Evolutionary conservation across 92 coral and sea anemone species (phyloP).

Genomic region (Parazoanthus swiftii): DNA sequence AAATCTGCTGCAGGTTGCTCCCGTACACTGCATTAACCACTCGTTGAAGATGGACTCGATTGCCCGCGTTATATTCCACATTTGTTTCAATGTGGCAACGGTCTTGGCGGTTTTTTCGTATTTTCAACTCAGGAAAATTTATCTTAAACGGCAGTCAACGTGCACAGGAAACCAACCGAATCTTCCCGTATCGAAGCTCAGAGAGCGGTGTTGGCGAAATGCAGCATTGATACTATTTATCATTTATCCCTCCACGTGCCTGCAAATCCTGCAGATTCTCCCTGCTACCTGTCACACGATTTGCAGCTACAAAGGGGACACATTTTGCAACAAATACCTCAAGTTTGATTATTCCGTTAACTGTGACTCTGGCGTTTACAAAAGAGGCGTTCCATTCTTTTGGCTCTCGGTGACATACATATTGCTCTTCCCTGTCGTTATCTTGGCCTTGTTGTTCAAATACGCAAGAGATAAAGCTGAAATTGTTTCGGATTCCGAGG

Average conservation of each 20-base stretch:
- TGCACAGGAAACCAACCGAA: not conserved
- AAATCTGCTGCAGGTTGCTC: conserved; percentile 55
- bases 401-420: conserved; percentile 16
- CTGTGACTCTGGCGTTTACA: conserved; percentile 50
- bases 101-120: conserved; percentile 16
- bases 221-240: conserved; percentile 48
- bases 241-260: conserved; percentile 62
- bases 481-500: not conserved
- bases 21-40: conserved; percentile 52
- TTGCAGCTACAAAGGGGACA: conserved; percentile 36
- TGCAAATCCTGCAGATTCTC: conserved; percentile 48
- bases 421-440: conserved; percentile 30
- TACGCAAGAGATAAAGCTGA: conserved; percentile 2
- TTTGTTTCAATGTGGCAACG: conserved; percentile 34
- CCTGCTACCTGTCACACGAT: conserved; percentile 55
- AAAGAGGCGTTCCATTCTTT: conserved; percentile 32
- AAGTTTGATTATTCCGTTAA: conserved; percentile 58
- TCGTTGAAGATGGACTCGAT: conserved; percentile 42
- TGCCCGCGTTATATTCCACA: conserved; percentile 40
- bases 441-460: not conserved
- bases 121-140: conserved; percentile 39
- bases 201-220: conserved; percentile 50
- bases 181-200: not conserved
- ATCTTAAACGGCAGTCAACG: not conserved
- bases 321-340: conserved; percentile 43